These are phyloP conservation scores for Didymodactylos carnosus DNA, from an alignment of 2,888 invertebrate species.

Conservation along the genomic window DNA sequence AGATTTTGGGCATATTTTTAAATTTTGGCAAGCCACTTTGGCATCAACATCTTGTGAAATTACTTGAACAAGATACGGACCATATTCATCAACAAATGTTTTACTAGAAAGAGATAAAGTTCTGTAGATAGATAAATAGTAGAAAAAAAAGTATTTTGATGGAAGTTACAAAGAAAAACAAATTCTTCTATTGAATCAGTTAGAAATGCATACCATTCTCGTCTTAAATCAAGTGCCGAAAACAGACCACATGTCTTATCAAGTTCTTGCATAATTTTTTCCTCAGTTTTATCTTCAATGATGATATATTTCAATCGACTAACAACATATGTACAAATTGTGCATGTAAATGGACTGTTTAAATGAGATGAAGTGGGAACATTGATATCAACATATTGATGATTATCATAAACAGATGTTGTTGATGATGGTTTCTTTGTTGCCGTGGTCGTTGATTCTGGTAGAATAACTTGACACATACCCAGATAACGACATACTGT, in stretches of 20 bases:
- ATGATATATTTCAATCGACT: neutral
- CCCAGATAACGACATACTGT: neutral
- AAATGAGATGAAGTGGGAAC: neutral
- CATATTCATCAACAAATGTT: neutral
- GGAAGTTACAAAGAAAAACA: too few relatives aligned
- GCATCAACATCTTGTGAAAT: neutral
- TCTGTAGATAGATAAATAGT: too few relatives aligned
- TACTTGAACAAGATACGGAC: neutral
- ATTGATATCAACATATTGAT: neutral
- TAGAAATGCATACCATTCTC: neutral
- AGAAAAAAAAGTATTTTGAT: too few relatives aligned
- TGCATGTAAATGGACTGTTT: neutral
- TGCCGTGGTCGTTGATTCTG: neutral
- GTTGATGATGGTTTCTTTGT: neutral
- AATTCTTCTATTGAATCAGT: too few relatives aligned
- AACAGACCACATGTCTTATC: neutral
- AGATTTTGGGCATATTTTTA: neutral
- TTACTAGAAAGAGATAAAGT: too few relatives aligned
- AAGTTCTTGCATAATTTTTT: neutral
- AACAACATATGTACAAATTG: neutral
- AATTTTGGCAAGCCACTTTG: neutral
- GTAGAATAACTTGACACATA: neutral
- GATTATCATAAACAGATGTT: neutral
- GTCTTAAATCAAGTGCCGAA: neutral
- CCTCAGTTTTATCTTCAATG: neutral